phyloP scores from a whole-genome alignment of 2,113 vertebrate genomes.

The Orthochromis malagaraziensis region DNA sequence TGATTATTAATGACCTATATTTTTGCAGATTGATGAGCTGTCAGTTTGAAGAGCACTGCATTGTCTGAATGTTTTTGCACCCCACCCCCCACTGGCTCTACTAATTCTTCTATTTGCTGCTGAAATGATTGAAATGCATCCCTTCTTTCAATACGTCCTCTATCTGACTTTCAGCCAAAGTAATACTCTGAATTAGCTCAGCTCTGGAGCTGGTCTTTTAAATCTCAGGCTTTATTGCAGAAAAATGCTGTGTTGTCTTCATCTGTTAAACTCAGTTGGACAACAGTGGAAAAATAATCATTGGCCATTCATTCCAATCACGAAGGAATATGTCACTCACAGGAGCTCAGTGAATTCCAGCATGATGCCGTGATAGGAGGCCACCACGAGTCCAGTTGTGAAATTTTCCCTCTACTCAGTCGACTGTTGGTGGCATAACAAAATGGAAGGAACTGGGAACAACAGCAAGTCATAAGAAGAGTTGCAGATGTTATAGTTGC shows the following conservation, averaged over 20 bases:
- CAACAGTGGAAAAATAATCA: not conserved
- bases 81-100: not conserved
- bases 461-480: not conserved
- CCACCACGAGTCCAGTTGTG: not conserved
- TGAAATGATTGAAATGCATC: not conserved
- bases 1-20: slow-evolving; percentile 18
- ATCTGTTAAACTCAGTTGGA: not conserved
- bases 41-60: not conserved
- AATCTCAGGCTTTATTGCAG: not conserved
- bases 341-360: not conserved
- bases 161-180: not conserved
- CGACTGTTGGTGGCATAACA: not conserved
- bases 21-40: slow-evolving; percentile 3
- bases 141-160: not conserved
- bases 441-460: not conserved
- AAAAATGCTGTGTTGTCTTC: not conserved
- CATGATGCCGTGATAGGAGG: not conserved
- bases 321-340: not conserved
- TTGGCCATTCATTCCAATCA: not conserved
- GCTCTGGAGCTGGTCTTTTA: not conserved
- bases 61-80: not conserved
- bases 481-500: not conserved
- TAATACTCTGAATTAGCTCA: not conserved
- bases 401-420: not conserved
- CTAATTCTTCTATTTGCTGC: not conserved